phyloP scores from a whole-genome alignment of 2,888 invertebrate species.

The Eupithecia vulgata region DNA sequence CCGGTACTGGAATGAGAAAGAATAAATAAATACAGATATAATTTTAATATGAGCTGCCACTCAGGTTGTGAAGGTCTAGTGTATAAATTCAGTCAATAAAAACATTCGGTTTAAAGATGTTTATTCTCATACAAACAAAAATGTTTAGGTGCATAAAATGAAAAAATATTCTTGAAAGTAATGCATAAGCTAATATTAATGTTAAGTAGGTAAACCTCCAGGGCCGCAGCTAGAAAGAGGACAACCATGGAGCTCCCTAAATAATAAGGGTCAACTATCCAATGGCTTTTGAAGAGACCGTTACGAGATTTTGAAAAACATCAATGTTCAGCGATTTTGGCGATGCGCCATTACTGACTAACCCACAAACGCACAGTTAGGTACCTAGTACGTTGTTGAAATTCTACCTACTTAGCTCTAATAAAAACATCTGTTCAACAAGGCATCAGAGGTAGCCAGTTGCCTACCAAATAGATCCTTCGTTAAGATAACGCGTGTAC shows the following conservation, averaged over 20 bases:
- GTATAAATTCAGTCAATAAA: too few relatives aligned
- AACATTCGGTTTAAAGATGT: too few relatives aligned
- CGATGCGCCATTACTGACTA: neutral
- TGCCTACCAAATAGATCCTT: conserved; percentile 17
- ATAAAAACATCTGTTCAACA: conserved; percentile 1
- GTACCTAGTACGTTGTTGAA: neutral
- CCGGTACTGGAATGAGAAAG: conserved; percentile 89
- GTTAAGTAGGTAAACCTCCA: too few relatives aligned
- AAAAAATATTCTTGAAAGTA: too few relatives aligned
- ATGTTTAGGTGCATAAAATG: too few relatives aligned
- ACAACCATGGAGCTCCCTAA: neutral
- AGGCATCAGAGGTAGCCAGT: neutral
- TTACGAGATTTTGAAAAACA: neutral
- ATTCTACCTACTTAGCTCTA: neutral
- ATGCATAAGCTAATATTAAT: too few relatives aligned
- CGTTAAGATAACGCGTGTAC: conserved; percentile 6
- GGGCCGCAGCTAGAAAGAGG: too few relatives aligned
- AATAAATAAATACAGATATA: neutral
- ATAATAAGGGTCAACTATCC: neutral
- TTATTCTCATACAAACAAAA: too few relatives aligned
- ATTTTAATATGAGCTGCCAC: neutral
- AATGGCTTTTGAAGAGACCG: neutral
- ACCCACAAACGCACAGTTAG: neutral
- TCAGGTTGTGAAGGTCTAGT: neutral
- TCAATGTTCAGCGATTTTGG: neutral